Percentiles rank a stretch among this genome's conserved stretches.
Evolutionary conservation across 2,113 vertebrate species (phyloP).

Genomic region (Vimba vimba): DNA sequence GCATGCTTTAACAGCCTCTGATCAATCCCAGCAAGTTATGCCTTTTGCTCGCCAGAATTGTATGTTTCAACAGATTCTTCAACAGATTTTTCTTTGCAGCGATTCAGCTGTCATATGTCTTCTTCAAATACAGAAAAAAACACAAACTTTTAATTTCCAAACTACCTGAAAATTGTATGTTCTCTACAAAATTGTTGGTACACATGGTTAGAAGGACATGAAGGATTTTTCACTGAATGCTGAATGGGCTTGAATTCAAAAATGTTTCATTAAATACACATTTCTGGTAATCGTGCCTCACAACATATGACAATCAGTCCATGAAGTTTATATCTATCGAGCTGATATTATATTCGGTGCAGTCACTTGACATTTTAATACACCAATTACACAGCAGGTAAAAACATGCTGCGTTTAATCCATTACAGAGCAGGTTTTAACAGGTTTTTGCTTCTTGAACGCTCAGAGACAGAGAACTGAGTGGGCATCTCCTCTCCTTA

Average conservation of each 20-base stretch:
- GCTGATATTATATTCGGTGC: conserved; percentile 24
- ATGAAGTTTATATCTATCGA: conserved; percentile 11
- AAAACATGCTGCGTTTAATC: conserved; percentile 82
- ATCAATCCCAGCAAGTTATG: conserved; percentile 76
- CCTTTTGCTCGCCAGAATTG: conserved; percentile 77
- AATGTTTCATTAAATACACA: not conserved
- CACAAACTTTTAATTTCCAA: not conserved
- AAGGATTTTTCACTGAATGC: not conserved
- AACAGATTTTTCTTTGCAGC: conserved; percentile 47
- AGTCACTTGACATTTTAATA: conserved; percentile 27
- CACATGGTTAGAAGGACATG: not conserved
- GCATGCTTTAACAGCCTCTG: conserved; percentile 71
- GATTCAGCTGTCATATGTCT: not conserved
- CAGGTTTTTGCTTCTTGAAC: conserved; percentile 75
- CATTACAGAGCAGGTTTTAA: conserved; percentile 88
- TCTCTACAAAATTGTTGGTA: not conserved
- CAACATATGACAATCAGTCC: not conserved
- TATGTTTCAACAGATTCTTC: conserved; percentile 52
- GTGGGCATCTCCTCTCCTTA: conserved; percentile 50
- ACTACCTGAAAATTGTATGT: not conserved
- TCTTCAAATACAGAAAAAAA: conserved; percentile 1
- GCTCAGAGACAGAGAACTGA: not conserved
- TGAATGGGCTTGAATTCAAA: not conserved
- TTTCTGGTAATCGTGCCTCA: not conserved
- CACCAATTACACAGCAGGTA: conserved; percentile 38